Conservation (phyloP, 2,888 invertebrate species). For the Crepidodera aurea region DNA sequence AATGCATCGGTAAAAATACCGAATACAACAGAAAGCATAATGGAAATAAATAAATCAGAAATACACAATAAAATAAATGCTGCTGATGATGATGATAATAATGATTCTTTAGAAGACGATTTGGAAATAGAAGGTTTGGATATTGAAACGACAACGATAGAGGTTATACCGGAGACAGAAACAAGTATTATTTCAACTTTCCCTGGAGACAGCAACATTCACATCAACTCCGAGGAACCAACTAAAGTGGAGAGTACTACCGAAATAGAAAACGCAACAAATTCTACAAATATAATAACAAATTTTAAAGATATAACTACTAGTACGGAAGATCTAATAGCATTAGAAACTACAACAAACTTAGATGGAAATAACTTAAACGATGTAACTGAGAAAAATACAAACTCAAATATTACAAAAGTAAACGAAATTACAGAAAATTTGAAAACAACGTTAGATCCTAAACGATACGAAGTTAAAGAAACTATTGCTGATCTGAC, state of each 20-base stretch:
- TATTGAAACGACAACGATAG: background rate
- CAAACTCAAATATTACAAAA: conserved; percentile 24
- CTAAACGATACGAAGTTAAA: conserved; percentile 53
- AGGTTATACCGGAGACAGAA: no score
- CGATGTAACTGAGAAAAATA: background rate
- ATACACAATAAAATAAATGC: background rate
- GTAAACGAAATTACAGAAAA: conserved; percentile 23
- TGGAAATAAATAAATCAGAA: background rate
- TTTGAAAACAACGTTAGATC: background rate
- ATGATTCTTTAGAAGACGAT: background rate
- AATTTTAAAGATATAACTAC: conserved; percentile 45
- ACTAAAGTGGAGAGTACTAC: background rate
- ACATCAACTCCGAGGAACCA: no score
- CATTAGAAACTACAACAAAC: conserved; percentile 58
- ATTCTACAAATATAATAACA: conserved; percentile 21
- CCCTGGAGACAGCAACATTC: no score
- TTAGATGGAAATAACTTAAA: conserved; percentile 12
- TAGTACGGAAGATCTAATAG: conserved; percentile 58
- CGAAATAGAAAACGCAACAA: conserved; percentile 1
- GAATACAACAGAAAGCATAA: background rate
- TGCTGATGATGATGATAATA: no score
- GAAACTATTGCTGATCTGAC: conserved; percentile 50
- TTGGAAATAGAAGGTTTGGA: background rate
- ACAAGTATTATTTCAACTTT: no score
- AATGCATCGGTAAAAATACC: background rate